Conservation (phyloP, 2,797 vertebrate genomes). For the Lepus oiostolus region DNA sequence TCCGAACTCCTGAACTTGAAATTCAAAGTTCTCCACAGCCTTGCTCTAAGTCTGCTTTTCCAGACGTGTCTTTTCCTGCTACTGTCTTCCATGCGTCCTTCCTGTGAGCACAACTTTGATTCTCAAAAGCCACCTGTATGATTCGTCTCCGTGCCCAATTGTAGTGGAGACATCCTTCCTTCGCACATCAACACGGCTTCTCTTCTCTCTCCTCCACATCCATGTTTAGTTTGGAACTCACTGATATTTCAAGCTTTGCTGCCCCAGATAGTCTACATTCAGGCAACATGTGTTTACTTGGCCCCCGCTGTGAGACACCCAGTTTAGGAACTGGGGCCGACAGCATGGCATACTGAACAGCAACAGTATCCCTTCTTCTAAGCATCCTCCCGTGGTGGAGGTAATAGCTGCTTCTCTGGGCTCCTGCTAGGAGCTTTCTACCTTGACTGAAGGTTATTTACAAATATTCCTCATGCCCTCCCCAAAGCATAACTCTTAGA, state of each 20-base stretch:
- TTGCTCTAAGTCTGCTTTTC: neutral
- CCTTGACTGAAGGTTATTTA: neutral
- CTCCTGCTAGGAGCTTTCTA: too few species aligned
- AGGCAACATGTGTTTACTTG: neutral
- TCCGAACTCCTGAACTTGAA: neutral
- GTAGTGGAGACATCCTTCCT: neutral
- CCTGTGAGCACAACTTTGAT: too few species aligned
- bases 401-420: neutral
- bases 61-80: neutral
- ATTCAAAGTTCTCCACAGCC: neutral
- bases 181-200: neutral
- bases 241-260: neutral
- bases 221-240: neutral
- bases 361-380: neutral
- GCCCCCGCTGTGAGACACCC: neutral
- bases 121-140: neutral
- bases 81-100: too few species aligned
- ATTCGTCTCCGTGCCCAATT: neutral
- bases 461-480: neutral
- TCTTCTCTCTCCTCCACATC: neutral
- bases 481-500: neutral
- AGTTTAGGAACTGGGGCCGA: neutral
- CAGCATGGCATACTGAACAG: rapidly evolving
- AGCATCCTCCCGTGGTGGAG: neutral
- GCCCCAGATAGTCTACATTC: neutral